These are phyloP conservation scores for Conus ventricosus DNA, from an alignment of 1,140 invertebrate species.

Conservation along the genomic window DNA sequence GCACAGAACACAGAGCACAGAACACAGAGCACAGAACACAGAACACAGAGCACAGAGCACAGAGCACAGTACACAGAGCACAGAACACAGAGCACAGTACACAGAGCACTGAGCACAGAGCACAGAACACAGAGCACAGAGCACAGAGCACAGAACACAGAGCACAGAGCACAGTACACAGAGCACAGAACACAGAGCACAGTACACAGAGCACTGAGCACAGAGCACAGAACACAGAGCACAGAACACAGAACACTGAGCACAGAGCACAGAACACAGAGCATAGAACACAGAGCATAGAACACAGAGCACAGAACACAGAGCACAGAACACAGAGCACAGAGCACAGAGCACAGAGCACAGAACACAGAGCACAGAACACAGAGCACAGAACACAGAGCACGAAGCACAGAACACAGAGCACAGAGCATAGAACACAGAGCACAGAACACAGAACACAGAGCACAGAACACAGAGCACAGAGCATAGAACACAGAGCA, in stretches of 20 bases:
- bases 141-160: neutral
- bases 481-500: neutral
- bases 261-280: neutral
- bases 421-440: neutral
- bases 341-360: too few species aligned
- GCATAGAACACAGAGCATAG: neutral
- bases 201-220: too few species aligned
- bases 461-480: too few species aligned
- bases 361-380: too few species aligned
- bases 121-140: too few species aligned
- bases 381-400: neutral
- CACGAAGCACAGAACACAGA: too few species aligned
- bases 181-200: too few species aligned
- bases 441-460: neutral
- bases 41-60: too few species aligned
- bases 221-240: neutral
- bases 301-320: neutral
- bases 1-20: neutral
- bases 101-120: too few species aligned
- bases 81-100: too few species aligned
- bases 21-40: neutral
- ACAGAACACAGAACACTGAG: too few species aligned
- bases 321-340: neutral
- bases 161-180: neutral
- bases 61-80: neutral